Base-by-base conservation (phyloP, 1,140 invertebrate species). In the Drosophila tsacasi region DNA sequence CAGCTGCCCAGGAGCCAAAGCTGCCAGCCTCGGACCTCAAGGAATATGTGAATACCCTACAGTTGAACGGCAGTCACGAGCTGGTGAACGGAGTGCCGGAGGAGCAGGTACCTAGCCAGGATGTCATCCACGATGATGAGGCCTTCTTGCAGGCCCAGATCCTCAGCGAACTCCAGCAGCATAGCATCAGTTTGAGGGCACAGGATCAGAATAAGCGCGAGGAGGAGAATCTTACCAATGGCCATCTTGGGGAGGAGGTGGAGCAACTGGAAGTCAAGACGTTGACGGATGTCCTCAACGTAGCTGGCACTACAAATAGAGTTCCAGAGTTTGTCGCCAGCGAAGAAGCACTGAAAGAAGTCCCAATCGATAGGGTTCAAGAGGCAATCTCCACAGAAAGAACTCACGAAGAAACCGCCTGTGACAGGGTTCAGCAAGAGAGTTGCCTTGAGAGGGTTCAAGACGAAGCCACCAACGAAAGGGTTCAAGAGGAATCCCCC, bases 101-200 rank as follows among this genome's bases (percentile, higher is more conserved):
- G 17, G 17, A 50, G n/a, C 27, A 55, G 47, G 17, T 35, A 64
- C 10, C 42, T 49, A 27, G 39, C 7, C 30, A 52, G 55, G 39
- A 59, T 40, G 19, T 7, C 15, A 49, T 19, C 10, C 46, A 32
- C 25, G 71, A 77, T 39, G 78, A 82, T 55, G 85, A 84, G 52
- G 30, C 68, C 15, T 55, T 71, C 32, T 23, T 92, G 23, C 91
- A 92, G 72, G 79, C 75, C 15, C 74, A 91, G 61, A 92, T 92
- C 46, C 74, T 92, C 55, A 91, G 76, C 39, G 83, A 92, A 32
- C 63, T 92, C 25, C 84, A 91, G 47, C 76, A 83, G 52, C 81
- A 91, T 21, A 91, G 89, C 47, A 73, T 67, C 17, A 82, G 39
- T 46, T 63, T 68, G 30, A 64, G 47, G 27, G 55, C 9, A 3